These are phyloP conservation scores for Bombus pyrosoma DNA, from an alignment of 1,140 invertebrate genomes.

Conservation along the genomic window DNA sequence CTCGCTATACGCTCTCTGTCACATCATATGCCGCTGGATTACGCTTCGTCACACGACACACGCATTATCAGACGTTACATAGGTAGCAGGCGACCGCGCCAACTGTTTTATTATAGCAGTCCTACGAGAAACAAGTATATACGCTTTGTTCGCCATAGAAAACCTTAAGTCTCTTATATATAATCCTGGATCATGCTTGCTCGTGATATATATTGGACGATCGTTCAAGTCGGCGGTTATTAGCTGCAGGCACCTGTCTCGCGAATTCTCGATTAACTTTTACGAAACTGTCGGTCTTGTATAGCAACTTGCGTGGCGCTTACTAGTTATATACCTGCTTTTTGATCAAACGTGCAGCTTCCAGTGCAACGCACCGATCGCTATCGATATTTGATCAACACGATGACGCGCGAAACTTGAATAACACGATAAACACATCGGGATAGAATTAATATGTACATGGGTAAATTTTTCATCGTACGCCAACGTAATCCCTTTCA, in stretches of 20 bases:
- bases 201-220: background rate
- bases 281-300: background rate
- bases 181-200: background rate
- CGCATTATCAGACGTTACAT: conserved; percentile 6
- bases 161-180: background rate
- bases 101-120: conserved; percentile 22
- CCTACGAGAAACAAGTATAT: background rate
- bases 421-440: too few relatives aligned
- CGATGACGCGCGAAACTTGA: background rate
- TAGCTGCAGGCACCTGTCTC: background rate
- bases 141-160: background rate
- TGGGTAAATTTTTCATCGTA: background rate
- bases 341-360: background rate
- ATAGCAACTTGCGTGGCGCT: too few relatives aligned
- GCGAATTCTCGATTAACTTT: conserved; percentile 17
- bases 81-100: background rate
- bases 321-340: background rate
- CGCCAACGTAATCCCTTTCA: background rate
- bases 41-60: conserved; percentile 60
- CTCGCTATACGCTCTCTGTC: conserved; percentile 67
- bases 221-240: conserved; percentile 24
- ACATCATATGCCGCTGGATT: conserved; percentile 77
- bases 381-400: background rate
- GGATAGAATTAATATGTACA: background rate
- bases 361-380: background rate